phyloP scores from a whole-genome alignment of 2,113 vertebrate species.

The Chlamydotis undulata region DNA sequence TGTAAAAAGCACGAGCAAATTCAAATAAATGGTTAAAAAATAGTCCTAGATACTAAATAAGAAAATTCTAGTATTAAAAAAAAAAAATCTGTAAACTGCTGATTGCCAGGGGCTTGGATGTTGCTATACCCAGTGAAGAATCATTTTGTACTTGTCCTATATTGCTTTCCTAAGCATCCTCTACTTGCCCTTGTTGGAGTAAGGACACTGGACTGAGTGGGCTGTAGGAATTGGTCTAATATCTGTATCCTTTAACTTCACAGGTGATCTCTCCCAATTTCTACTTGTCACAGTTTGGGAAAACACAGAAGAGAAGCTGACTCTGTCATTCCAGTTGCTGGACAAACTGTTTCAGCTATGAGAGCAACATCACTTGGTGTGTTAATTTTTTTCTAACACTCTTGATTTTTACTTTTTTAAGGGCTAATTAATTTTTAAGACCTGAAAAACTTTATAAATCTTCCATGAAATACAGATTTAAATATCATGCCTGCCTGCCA shows the following conservation, averaged over 20 bases:
- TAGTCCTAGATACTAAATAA: neutral
- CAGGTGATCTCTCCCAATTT: neutral
- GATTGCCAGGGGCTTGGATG: neutral
- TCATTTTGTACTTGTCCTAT: neutral
- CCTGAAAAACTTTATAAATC: neutral
- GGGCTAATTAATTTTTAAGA: neutral
- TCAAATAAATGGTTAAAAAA: neutral
- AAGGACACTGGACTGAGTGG: neutral
- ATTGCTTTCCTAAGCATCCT: neutral
- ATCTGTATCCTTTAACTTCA: neutral
- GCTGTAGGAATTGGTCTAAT: neutral
- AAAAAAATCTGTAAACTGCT: neutral
- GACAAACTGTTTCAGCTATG: neutral
- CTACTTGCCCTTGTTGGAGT: neutral
- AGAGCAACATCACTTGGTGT: neutral
- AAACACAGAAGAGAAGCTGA: neutral
- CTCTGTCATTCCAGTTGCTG: neutral
- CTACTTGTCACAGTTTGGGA: accelerated
- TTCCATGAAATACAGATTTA: neutral
- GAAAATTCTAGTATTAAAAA: neutral
- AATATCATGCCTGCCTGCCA: neutral
- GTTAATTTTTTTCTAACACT: neutral
- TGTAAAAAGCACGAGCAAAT: neutral
- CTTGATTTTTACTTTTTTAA: neutral
- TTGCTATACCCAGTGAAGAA: neutral